Conservation (phyloP, 2,113 vertebrate species). For the Equus przewalskii region DNA sequence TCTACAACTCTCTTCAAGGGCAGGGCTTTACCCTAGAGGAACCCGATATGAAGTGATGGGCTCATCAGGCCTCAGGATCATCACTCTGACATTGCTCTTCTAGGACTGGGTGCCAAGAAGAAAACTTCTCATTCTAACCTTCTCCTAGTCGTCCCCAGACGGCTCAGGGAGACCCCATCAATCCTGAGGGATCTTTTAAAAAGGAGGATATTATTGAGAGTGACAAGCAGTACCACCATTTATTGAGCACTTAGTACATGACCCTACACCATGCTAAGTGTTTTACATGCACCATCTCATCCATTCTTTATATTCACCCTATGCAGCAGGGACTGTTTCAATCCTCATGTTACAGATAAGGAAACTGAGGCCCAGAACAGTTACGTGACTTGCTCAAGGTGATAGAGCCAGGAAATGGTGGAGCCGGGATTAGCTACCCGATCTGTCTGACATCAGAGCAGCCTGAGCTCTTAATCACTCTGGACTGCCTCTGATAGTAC, state of each 20-base stretch:
- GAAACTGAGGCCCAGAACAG: neutral
- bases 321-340: neutral
- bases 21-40: neutral
- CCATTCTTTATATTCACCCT: neutral
- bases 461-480: neutral
- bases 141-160: neutral
- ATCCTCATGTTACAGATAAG: neutral
- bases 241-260: neutral
- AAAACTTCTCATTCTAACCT: neutral
- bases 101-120: neutral
- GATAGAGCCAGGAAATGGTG: neutral
- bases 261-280: neutral
- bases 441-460: neutral
- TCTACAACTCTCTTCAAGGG: neutral
- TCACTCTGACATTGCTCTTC: neutral
- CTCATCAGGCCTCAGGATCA: neutral
- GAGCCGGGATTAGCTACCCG: neutral
- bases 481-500: neutral
- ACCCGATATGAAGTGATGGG: neutral
- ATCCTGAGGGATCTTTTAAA: neutral
- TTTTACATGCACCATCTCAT: neutral
- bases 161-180: neutral
- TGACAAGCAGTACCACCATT: neutral
- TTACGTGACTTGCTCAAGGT: neutral
- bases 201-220: neutral